These are phyloP conservation scores for Megalops atlanticus DNA, from an alignment of 2,113 vertebrate genomes.

Conservation along the genomic window DNA sequence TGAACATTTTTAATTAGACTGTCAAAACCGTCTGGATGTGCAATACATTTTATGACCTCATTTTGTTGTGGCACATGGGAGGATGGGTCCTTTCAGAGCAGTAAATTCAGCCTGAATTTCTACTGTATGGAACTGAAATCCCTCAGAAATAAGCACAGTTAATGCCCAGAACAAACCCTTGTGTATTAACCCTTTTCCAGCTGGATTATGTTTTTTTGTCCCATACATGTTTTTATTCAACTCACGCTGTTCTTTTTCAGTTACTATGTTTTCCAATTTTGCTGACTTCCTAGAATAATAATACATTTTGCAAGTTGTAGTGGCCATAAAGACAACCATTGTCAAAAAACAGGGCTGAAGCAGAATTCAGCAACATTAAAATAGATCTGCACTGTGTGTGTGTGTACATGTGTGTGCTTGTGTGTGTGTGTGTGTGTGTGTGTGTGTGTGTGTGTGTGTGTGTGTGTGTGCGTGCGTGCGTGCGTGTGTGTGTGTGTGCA, in stretches of 20 bases:
- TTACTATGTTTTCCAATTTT: neutral
- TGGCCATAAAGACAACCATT: no score
- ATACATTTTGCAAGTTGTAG: no score
- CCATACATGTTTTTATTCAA: neutral
- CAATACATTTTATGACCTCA: conserved; percentile 9
- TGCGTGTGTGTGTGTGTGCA: neutral
- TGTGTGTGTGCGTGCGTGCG: neutral
- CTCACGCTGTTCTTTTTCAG: neutral
- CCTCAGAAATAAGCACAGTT: neutral
- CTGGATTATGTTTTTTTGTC: no score
- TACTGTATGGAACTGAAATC: neutral
- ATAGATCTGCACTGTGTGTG: neutral
- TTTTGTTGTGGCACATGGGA: neutral
- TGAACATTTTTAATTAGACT: conserved; percentile 23
- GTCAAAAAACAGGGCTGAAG: no score
- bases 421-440: conserved; percentile 6
- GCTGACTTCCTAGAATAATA: no score
- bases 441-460: neutral
- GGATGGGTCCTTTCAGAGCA: neutral
- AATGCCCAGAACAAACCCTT: neutral
- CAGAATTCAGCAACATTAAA: no score
- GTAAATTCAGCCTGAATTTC: neutral
- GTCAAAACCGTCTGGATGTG: neutral
- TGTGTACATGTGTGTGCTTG: neutral
- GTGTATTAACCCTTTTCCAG: neutral